Base-by-base conservation (phyloP, 2,888 invertebrate species). In the Agrotis exclamationis region DNA sequence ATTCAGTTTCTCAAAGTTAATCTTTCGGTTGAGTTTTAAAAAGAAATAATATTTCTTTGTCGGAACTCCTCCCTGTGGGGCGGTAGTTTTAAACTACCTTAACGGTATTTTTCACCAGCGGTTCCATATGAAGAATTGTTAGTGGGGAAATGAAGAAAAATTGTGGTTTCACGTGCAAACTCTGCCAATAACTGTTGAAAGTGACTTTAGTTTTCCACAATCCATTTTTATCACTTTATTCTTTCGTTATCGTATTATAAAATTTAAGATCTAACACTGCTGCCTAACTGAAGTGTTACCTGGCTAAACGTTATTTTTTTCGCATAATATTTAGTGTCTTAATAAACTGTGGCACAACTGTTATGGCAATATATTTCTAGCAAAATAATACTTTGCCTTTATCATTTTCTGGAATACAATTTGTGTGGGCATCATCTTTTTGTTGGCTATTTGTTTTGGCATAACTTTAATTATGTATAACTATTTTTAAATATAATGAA, bases 1-100 rank as follows among this genome's bases (percentile, higher is more conserved):
- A 84, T 83, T 68, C 73, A 70, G 70, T 74, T 79, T 72, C 20
- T 39, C 9, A 9, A 53, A 84, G 70, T 82, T 80, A 84, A 75
- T 82, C 76, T 63, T 64, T 51, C 18, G 64, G 62, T 71, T 58
- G 18, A 78, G 63, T 74, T 82, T n/a, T 45, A 56, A 33, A 65
- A 73, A 73, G 58, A 72, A 76, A 79, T 70, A 60, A 14, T 70
- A 74, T 73, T 79, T 80, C 80, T 76, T 75, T 70, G 69, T 64
- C 11, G 44, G 24, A 57, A 28, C 20, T 63, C 48, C 47, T 72
- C 63, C 63, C 70, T 57, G 16, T 54, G 67, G 70, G 62, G 47
- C 39, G 44, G 28, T 59, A 72, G 63, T 80, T 77, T 68, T 7
- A 20, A 79, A 77, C 71, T 71, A 65, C 54, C 63, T 72, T 67